Base-by-base conservation (phyloP, 2,888 invertebrate genomes). In the Sialis lutaria region DNA sequence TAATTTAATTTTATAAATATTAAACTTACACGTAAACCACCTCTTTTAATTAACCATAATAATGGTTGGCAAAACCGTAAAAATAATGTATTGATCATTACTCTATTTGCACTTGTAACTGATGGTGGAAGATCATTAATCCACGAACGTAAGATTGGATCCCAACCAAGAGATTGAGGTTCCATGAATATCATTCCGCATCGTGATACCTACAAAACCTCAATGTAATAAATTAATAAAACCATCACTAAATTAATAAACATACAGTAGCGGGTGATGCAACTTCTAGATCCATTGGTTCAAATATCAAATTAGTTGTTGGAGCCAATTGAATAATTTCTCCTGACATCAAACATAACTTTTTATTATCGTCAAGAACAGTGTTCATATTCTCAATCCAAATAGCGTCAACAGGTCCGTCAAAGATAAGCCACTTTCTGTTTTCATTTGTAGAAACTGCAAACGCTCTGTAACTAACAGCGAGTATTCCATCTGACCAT, bases 361-460 rank as follows among this genome's bases (percentile, higher is more conserved):
- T 96, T 65, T 91, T 93, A 61, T 95, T 95, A 58, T 96, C 95
- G 58, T 96, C 95, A 49, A 96, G 66, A 2, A 95, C 93, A 0
- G 93, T 93, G 60, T 93, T 95, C 77, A 96, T 82, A 60, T 92
- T 95, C 66, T 96, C 95, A 54, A 93, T 92, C 95, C 95, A 95
- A 33, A 92, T 80, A 0, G 93, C 90, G 64, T 96, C 95, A 1
- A 96, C 89, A 0, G 95, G 93, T 0, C 95, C 96, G 64, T 96
- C 95, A 63, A 95, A 93, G 47, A 96, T 72, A 32, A 96, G 69
- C 95, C 95, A 96, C 61, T 95, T 93, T 50, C 93, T 73, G 62
- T 88, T 86, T 7, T 77, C 72, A 30, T 60, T 79, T 46, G 74
- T 70, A 48, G 80, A 88, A 55, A 79, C 77, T 0, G 88, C 87